Evolutionary conservation across 92 coral and sea anemone species (phyloP).

Genomic region (Porites cylindrica): DNA sequence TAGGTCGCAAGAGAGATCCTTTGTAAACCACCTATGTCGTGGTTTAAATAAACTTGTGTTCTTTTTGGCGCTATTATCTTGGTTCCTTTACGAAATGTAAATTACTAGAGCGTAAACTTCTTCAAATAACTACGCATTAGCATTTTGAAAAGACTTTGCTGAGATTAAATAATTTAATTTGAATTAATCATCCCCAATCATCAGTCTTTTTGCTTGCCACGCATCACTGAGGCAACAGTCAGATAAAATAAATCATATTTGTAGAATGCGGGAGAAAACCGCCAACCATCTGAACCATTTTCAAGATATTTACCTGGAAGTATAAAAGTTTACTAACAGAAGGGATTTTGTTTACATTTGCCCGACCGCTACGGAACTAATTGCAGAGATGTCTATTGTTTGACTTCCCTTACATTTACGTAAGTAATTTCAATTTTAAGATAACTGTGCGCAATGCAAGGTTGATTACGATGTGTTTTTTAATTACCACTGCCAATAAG

Average conservation of each 20-base stretch:
- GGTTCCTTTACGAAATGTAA: neutral
- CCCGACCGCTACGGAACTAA: neutral
- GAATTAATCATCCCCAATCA: neutral
- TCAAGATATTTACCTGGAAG: neutral
- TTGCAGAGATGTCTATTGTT: neutral
- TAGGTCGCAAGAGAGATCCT: neutral
- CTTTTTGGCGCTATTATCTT: neutral
- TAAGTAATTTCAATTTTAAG: neutral
- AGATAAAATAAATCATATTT: neutral
- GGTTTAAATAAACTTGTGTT: too few relatives aligned
- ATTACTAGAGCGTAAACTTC: neutral
- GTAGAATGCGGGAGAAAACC: neutral
- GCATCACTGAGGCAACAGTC: neutral
- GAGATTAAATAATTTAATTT: neutral
- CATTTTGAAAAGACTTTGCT: conserved; percentile 6
- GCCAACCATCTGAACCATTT: neutral
- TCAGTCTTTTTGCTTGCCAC: neutral
- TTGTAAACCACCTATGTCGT: neutral
- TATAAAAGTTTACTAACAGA: neutral
- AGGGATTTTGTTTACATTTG: neutral
- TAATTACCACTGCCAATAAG: neutral
- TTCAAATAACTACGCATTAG: neutral
- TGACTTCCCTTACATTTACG: conserved; percentile 5
- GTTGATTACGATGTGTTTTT: neutral
- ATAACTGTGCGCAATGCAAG: neutral